Base-by-base conservation (phyloP, 1,140 invertebrate genomes). In the Theocolax elegans region DNA sequence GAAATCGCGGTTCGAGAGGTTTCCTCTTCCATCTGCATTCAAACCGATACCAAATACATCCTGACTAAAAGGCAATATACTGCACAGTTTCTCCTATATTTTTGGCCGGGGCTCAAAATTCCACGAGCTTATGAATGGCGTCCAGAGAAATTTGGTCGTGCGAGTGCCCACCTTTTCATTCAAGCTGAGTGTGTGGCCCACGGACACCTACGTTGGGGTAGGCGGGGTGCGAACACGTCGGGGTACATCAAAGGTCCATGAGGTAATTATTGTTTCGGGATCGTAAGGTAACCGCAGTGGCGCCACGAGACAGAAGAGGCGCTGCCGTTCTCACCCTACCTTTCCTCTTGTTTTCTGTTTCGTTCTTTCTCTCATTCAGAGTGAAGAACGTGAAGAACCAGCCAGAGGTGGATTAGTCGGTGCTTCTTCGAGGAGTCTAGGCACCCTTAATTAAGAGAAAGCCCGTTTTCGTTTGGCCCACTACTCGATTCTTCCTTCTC, bases 261-360 rank as follows among this genome's bases (percentile, higher is more conserved):
- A 83, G 79, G 78, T 83, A 85, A 85, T 85, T 83, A 85, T 83
- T 83, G 81, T 83, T 85, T 83, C 80, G 76, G 73, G 77, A 81
- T 77, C 67, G 31, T 35, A 35, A 35, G 31, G 31, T 72, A 76
- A 74, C 69, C 70, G 70, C 74, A 74, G 79, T 83, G 82, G 82
- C 82, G 81, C 81, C 81, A 82, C 76, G 21, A 53, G 48, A 63
- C 59, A 49, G 42, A 17, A 10, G 76, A 82, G 79, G 80, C 79
- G 80, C 76, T 79, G 77, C 74, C 75, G 73, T 81, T 83, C 79
- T 79, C 78, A 77, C 79, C 80, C n/a, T n/a, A 48, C 40, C 51
- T 56, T 4, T 44, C 40, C 74, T 72, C 54, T 72, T 71, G 42
- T 46, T 35, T 40, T 67, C 25, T 21, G 4, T 8, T 40, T 40